These are phyloP conservation scores for Dimorphilus gyrociliatus DNA, from an alignment of 2,888 invertebrate species.

Conservation along the genomic window DNA sequence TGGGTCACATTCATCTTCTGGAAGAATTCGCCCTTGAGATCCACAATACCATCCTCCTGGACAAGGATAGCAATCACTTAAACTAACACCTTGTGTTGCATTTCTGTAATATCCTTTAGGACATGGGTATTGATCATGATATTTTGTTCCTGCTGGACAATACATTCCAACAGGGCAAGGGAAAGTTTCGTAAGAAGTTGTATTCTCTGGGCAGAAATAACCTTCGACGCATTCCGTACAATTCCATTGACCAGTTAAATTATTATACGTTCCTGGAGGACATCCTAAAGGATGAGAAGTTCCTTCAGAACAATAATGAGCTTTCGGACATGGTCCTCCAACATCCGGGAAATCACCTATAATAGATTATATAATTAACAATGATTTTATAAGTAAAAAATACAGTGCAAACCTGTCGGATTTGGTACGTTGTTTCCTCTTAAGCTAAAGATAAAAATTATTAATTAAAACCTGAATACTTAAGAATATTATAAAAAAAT, in stretches of 20 bases:
- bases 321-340: slow-evolving; percentile 29
- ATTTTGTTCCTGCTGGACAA: slow-evolving; percentile 23
- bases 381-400: too few relatives aligned
- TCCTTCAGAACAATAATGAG: slow-evolving; percentile 29
- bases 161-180: slow-evolving; percentile 25
- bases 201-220: slow-evolving; percentile 28
- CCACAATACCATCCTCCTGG: slow-evolving; percentile 27
- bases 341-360: slow-evolving; percentile 17
- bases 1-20: slow-evolving; percentile 21
- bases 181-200: slow-evolving; percentile 17
- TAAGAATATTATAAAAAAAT: too few relatives aligned
- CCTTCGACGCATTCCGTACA: slow-evolving; percentile 25
- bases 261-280: slow-evolving; percentile 28
- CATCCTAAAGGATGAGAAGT: slow-evolving; percentile 26
- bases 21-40: slow-evolving; percentile 16
- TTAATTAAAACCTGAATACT: too few relatives aligned
- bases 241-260: slow-evolving; percentile 19
- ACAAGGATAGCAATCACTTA: slow-evolving; percentile 23
- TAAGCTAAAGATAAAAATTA: too few relatives aligned
- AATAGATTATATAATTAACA: too few relatives aligned
- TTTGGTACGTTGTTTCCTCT: slow-evolving; percentile 20
- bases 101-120: slow-evolving; percentile 23
- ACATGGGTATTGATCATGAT: slow-evolving; percentile 20
- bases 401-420: slow-evolving; percentile 19
- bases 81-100: slow-evolving; percentile 14